Base-by-base conservation (phyloP, 2,113 vertebrate genomes). In the Charadrius vociferus region DNA sequence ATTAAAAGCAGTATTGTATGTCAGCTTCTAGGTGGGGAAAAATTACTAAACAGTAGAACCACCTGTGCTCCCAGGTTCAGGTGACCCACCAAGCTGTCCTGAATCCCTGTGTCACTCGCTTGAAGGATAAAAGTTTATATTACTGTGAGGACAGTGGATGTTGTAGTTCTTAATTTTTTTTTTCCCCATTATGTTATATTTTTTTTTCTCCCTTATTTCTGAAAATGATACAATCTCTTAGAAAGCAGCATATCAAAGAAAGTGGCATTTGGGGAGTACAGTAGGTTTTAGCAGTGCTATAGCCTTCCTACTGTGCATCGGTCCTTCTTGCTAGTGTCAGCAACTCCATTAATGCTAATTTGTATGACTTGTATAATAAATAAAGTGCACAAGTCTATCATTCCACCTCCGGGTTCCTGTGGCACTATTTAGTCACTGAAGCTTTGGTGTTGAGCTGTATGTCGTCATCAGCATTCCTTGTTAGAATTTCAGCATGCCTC, bases 331-430 rank as follows among this genome's bases (percentile, higher is more conserved):
- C 45, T 56, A 29, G 52, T 88, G 86, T 92, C 77, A 88, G 4
- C 6, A 7, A 34, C 56, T 90, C 49, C 41, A 62, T 17, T 86
- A 55, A 67, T 9, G 6, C 66, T 86, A 74, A 68, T 92, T 68
- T 80, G 19, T 84, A 71, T 73, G 82, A 68, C 39, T 36, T 37
- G 4, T 95, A 39, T 91, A 86, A 74, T 81, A 89, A 94, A 47
- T 80, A 88, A 90, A 88, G 32, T 2, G 10, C 53, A 47, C 47
- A 77, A 85, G 81, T 95, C 72, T 93, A 8, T 82, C 37, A 30
- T 88, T 94, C 73, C 43, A 88, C 53, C 39, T 93, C n/a, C 27
- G 27, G 73, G 22, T 82, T 95, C 23, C n/a, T 66, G 66, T 77
- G 88, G n/a, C 49, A 50, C 89, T 90, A 81, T 77, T 80, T 81